These are phyloP conservation scores for Centroberyx gerrardi DNA, from an alignment of 2,797 vertebrate species.

Conservation along the genomic window DNA sequence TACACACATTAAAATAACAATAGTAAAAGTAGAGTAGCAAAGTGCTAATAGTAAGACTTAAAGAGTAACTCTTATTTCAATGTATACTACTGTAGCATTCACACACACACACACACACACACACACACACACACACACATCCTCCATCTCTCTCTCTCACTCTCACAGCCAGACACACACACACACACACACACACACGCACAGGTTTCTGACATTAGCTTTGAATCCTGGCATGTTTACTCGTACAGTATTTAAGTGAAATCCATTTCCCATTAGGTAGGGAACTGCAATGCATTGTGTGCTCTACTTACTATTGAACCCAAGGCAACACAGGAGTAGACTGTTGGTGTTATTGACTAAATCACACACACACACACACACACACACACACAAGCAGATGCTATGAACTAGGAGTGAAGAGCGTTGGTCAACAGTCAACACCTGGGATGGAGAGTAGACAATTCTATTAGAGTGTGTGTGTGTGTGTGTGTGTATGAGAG, in stretches of 20 bases:
- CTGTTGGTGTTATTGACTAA: constrained; percentile 35
- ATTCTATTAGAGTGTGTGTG: too few relatives aligned
- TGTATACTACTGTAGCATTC: constrained; percentile 1
- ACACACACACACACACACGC: constrained; percentile 12
- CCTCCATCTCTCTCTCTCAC: neutral
- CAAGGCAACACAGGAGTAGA: constrained; percentile 13
- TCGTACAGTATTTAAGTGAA: constrained; percentile 49
- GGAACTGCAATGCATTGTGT: constrained; percentile 15
- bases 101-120: constrained; percentile 12
- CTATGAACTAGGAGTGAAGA: too few relatives aligned
- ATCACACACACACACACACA: constrained; percentile 9
- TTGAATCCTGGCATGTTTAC: constrained; percentile 21
- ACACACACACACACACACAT: constrained; percentile 16
- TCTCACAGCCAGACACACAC: constrained; percentile 9
- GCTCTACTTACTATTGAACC: constrained; percentile 40
- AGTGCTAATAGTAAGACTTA: constrained; percentile 3
- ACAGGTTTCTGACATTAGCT: constrained; percentile 5
- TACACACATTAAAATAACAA: neutral
- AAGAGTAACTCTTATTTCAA: neutral
- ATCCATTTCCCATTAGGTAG: constrained; percentile 62
- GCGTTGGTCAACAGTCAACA: too few relatives aligned
- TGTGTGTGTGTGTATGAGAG: constrained; percentile 10
- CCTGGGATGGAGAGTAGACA: too few relatives aligned
- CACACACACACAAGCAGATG: constrained; percentile 1
- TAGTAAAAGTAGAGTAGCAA: neutral